Conservation (phyloP, 2,888 invertebrate genomes). For the Nephrotoma guestfalica region DNA sequence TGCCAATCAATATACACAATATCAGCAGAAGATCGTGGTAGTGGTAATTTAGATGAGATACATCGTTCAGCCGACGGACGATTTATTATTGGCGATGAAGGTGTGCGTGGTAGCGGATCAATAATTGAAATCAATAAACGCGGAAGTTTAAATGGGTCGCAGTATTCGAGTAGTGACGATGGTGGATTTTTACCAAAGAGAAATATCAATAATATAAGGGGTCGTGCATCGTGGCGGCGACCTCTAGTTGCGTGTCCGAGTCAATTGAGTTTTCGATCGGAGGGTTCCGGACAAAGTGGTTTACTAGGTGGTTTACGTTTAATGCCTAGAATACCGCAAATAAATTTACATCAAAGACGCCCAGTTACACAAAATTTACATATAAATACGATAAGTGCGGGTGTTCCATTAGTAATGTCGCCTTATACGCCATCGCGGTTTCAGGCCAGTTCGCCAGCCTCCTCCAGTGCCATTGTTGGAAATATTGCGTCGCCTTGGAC, state of each 20-base stretch:
- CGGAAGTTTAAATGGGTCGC: conserved; percentile 41
- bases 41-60: conserved; percentile 46
- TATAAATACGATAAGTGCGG: conserved; percentile 28
- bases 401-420: conserved; percentile 19
- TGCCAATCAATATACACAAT: conserved; percentile 34
- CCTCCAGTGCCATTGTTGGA: conserved; percentile 36
- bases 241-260: conserved; percentile 50
- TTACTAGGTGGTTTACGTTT: conserved; percentile 21
- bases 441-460: conserved; percentile 51
- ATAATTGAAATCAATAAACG: conserved; percentile 24
- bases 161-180: conserved; percentile 57
- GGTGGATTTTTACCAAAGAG: conserved; percentile 64
- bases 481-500: conserved; percentile 50
- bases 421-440: conserved; percentile 37
- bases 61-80: conserved; percentile 61
- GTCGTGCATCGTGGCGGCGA: conserved; percentile 47
- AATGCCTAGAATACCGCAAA: conserved; percentile 20
- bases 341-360: conserved; percentile 20
- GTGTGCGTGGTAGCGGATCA: conserved; percentile 9
- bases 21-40: conserved; percentile 25
- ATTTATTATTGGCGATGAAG: conserved; percentile 44
- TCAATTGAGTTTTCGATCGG: conserved; percentile 50
- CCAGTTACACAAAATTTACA: conserved; percentile 25
- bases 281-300: conserved; percentile 41
- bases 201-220: conserved; percentile 26